phyloP scores from a whole-genome alignment of 2,888 invertebrate genomes.

The Galerucella nymphaeae region DNA sequence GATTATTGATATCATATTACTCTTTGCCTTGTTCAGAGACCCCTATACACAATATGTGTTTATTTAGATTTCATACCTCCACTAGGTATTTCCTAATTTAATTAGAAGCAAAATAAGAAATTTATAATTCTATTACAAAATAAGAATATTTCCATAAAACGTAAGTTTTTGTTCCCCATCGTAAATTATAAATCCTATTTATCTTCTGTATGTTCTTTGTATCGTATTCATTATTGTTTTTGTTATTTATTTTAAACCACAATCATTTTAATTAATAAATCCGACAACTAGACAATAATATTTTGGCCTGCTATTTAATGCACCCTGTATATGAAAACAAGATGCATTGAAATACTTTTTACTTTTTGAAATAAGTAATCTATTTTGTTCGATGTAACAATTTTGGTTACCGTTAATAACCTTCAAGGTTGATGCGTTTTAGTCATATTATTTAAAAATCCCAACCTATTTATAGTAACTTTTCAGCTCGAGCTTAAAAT shows the following conservation, averaged over 20 bases:
- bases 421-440: not conserved
- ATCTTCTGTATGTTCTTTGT: too few species aligned
- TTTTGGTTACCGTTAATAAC: not conserved
- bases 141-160: not conserved
- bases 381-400: not conserved
- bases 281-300: too few species aligned
- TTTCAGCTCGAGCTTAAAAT: not conserved
- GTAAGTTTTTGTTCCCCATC: not conserved
- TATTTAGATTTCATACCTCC: not conserved
- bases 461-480: conserved; percentile 2
- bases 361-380: not conserved
- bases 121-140: not conserved
- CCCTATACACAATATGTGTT: not conserved
- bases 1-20: conserved; percentile 1
- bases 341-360: not conserved
- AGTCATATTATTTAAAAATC: not conserved
- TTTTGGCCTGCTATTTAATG: too few species aligned
- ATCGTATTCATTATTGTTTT: too few species aligned
- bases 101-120: not conserved
- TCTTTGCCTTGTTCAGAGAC: not conserved
- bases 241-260: too few species aligned
- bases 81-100: not conserved
- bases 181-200: too few species aligned
- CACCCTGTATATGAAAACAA: not conserved
- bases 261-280: too few species aligned